Base-by-base conservation (phyloP, 2,797 vertebrate species). In the Sus cebifrons region DNA sequence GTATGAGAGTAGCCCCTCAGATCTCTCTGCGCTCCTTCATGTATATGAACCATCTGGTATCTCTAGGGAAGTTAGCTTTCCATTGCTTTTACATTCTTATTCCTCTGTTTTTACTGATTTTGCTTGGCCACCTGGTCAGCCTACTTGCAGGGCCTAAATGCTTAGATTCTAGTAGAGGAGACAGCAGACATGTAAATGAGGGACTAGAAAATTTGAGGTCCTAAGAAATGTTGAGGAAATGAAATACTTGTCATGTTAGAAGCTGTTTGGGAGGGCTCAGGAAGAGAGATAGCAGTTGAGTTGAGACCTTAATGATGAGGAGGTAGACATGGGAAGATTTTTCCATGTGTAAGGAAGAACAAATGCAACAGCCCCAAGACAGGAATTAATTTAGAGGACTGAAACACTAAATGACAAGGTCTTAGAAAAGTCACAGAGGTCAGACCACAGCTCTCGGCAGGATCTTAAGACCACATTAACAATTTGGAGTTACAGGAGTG, bases 21-120 rank as follows among this genome's bases (percentile, higher is more conserved):
- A 40, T 54, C 13, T 40, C n/a, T 92, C 17, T 88, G 18, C 70
- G 17, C 58, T 68, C 32, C 52, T 68, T 2, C 52, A 0, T 93
- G 0, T 93, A 18, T 84, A 15, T 71, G 56, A 65, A 89, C 16
- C 86, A 23, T 8, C 71, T 60, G 49, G 10, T 58, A 9, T 9
- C 60, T 21, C 40, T 52, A n/a, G 77, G 67, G 27, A 94, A 73
- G 56, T 84, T 91, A 16, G 10, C 74, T 95, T 89, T 94, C 77
- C 1, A 0, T 60, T 93, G 29, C 77, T 75, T 89, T 93, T 20
- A 36, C 4, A n/a, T 78, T 65, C 52, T 81, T 75, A 29, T 62
- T 91, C 21, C 67, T 86, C 56, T 74, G 6, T 79, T 89, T 89
- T 56, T 92, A 12, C 84, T 94, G 52, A 65, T 58, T 89, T 91